Conservation (phyloP, 2,888 invertebrate species). For the Arrhopalites spinosus region DNA sequence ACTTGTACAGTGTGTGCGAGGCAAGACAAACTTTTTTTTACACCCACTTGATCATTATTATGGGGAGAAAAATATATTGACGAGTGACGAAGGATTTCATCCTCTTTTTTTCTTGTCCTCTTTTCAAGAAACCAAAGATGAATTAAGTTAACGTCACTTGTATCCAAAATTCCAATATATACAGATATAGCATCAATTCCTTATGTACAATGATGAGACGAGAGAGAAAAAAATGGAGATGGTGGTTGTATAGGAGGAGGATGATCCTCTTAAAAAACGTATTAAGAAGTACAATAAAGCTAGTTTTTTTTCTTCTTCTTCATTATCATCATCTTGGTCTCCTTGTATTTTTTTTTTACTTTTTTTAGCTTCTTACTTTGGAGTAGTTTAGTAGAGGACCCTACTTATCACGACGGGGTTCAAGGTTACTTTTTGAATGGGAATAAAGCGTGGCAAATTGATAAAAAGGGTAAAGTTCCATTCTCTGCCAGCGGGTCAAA, state of each 20-base stretch:
- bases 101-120: background rate
- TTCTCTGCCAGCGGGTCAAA: constrained; percentile 38
- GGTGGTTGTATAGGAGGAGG: background rate
- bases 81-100: background rate
- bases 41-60: background rate
- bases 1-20: too few species aligned
- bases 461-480: constrained; percentile 50
- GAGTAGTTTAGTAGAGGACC: constrained; percentile 5
- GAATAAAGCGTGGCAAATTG: constrained; percentile 56
- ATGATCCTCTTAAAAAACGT: background rate
- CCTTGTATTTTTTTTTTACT: background rate
- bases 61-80: too few species aligned
- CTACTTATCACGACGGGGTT: constrained; percentile 42
- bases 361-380: background rate
- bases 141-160: too few species aligned
- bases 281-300: background rate
- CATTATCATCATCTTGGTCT: background rate
- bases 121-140: background rate
- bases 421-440: constrained; percentile 53
- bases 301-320: constrained; percentile 1
- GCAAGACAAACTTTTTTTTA: background rate
- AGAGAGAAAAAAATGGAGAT: background rate
- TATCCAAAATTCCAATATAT: too few species aligned
- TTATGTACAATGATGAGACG: background rate
- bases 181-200: too few species aligned